A percentile compares a stretch with the other conserved stretches of the same genome.
Evolutionary conservation across 2,797 vertebrate species (phyloP).

Genomic region (Dromococcyx pavoninus): DNA sequence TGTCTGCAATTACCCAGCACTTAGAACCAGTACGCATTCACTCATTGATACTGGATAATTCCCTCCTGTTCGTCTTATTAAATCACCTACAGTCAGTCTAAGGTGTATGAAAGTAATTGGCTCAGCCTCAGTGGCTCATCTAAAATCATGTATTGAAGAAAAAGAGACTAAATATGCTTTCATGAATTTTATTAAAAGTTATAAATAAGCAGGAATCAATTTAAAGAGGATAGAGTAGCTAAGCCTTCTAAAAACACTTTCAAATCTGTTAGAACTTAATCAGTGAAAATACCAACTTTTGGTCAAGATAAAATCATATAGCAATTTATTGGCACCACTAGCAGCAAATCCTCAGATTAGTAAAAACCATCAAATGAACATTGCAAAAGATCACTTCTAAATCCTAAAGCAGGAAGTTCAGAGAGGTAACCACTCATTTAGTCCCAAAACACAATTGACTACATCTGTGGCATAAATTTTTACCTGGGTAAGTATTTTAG

Average conservation of each 20-base stretch:
- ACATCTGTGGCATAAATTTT: neutral
- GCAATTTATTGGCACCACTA: neutral
- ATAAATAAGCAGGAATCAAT: neutral
- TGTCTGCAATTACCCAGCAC: neutral
- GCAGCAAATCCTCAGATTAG: constrained; percentile 5
- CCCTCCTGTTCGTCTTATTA: neutral
- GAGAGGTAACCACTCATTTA: neutral
- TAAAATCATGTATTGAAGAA: neutral
- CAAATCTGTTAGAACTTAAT: neutral
- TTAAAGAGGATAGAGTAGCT: neutral
- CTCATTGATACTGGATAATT: neutral
- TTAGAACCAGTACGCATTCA: neutral
- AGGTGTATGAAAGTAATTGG: neutral
- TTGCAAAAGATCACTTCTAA: neutral
- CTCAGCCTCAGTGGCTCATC: neutral
- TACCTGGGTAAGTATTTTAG: neutral
- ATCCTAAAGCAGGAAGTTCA: neutral
- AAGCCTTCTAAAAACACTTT: neutral
- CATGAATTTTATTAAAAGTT: neutral
- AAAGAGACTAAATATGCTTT: neutral
- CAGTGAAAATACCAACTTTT: neutral
- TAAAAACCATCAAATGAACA: neutral
- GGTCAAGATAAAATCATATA: neutral
- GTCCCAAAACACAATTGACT: neutral
- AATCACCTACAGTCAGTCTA: neutral